These are phyloP conservation scores for Paragorgia papillata DNA, from an alignment of 92 coral and sea anemone genomes.

Conservation along the genomic window DNA sequence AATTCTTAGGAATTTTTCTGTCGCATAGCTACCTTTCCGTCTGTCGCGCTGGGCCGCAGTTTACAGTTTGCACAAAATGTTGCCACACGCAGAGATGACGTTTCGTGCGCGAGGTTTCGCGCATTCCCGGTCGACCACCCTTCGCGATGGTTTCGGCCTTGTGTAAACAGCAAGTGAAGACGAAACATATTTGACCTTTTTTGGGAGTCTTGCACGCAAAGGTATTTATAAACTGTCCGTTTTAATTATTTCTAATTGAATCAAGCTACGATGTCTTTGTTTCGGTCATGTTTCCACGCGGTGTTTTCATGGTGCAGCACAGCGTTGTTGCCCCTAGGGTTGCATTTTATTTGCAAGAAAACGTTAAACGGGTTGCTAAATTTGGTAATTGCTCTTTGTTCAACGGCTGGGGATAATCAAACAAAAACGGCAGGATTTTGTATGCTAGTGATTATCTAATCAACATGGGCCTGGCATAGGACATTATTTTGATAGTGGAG, in stretches of 20 bases:
- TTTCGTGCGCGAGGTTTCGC: neutral
- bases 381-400: conserved; percentile 15
- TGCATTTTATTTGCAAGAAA: neutral
- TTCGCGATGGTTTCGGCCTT: conserved; percentile 4
- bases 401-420: neutral
- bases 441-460: neutral
- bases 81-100: neutral
- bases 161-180: conserved; percentile 2
- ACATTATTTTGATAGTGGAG: too few species aligned
- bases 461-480: neutral
- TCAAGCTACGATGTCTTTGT: neutral
- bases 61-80: neutral
- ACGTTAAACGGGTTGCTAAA: conserved; percentile 34
- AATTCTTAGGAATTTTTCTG: conserved; percentile 2
- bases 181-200: conserved; percentile 22
- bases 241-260: conserved; percentile 26
- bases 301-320: neutral
- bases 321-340: conserved; percentile 2
- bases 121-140: conserved; percentile 32
- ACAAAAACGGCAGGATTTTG: conserved; percentile 1
- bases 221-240: conserved; percentile 12
- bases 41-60: conserved; percentile 28
- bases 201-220: conserved; percentile 24
- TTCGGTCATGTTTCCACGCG: neutral
- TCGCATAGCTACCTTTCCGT: conserved; percentile 34